Conservation (phyloP, 1,140 invertebrate species). For the Trichoplusia ni region DNA sequence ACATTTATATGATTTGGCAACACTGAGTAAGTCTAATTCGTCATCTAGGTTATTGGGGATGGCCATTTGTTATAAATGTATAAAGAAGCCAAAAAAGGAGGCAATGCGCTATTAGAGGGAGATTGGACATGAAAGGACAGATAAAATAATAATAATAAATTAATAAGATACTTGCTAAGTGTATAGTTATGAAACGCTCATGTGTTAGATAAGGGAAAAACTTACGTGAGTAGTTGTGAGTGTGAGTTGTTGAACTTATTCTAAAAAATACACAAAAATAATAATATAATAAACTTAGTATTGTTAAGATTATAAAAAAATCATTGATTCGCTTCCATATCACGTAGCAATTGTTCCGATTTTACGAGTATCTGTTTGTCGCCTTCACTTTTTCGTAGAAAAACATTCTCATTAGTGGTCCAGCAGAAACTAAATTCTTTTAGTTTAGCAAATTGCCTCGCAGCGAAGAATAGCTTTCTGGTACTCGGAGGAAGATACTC, state of each 20-base stretch:
- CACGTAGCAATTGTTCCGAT: too few relatives aligned
- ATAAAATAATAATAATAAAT: too few relatives aligned
- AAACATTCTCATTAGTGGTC: neutral
- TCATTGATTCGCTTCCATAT: too few relatives aligned
- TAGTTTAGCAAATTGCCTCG: too few relatives aligned
- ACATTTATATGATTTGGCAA: neutral
- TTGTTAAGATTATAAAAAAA: neutral
- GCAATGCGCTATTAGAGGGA: too few relatives aligned
- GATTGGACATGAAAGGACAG: too few relatives aligned
- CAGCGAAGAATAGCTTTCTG: neutral
- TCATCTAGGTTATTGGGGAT: neutral
- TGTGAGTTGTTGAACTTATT: neutral
- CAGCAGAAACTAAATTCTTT: neutral
- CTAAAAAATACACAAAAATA: neutral
- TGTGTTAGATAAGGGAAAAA: too few relatives aligned
- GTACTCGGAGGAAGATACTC: neutral
- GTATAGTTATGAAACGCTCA: too few relatives aligned
- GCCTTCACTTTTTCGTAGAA: neutral
- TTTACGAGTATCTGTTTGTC: too few relatives aligned
- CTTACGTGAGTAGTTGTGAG: neutral
- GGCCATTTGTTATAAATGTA: neutral
- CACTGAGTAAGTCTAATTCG: neutral
- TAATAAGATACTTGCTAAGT: too few relatives aligned
- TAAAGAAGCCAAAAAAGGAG: neutral
- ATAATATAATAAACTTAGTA: too few relatives aligned